Percentiles rank a stretch among this genome's conserved stretches.
These are phyloP conservation scores for Apistogramma diplotaenia DNA, from an alignment of 2,113 vertebrate genomes.

Conservation along the genomic window DNA sequence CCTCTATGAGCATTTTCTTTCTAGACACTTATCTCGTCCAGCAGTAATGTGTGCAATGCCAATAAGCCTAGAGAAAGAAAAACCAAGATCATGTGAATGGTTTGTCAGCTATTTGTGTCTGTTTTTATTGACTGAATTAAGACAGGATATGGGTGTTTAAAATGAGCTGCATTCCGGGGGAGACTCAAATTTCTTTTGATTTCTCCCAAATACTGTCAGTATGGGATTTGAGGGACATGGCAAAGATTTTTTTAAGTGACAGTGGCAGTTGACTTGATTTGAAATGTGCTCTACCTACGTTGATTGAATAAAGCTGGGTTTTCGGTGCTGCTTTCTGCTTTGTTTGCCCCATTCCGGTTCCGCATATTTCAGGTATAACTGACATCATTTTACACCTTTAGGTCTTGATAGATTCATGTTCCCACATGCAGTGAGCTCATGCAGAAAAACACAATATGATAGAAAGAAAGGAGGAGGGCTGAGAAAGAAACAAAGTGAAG, in stretches of 20 bases:
- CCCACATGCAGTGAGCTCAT: not conserved
- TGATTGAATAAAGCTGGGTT: not conserved
- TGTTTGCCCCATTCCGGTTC: not conserved
- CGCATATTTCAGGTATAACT: not conserved
- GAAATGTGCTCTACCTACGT: not conserved
- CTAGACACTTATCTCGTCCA: not conserved
- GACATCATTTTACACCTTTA: not conserved
- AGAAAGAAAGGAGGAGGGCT: not conserved
- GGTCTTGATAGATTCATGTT: not conserved
- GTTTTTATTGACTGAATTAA: constrained; percentile 6
- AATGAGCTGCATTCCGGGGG: not conserved
- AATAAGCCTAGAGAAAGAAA: not conserved
- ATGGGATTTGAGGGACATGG: not conserved
- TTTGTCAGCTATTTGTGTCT: constrained; percentile 22
- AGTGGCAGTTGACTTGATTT: constrained; percentile 1
- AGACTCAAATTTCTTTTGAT: constrained; percentile 12
- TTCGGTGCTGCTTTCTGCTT: not conserved
- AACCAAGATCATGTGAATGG: constrained; percentile 14
- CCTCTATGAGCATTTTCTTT: not conserved
- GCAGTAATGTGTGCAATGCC: not conserved
- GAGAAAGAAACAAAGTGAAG: not conserved
- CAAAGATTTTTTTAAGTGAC: not conserved
- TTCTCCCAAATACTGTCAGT: not conserved
- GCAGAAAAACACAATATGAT: not conserved
- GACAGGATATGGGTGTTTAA: not conserved